These are phyloP conservation scores for Cotesia chilonis DNA, from an alignment of 1,140 invertebrate genomes.

Conservation along the genomic window DNA sequence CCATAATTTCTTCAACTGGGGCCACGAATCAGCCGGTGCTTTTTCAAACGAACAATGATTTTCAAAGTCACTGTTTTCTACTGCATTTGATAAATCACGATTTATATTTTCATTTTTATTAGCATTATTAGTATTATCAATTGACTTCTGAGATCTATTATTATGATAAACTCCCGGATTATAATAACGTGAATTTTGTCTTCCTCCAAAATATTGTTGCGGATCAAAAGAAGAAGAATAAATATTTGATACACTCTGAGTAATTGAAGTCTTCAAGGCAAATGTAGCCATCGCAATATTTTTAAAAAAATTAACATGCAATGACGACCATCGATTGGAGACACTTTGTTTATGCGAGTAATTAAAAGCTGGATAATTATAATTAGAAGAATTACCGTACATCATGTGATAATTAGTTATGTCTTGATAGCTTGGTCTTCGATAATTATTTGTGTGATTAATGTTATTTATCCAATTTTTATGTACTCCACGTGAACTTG, in stretches of 20 bases:
- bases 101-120: not conserved
- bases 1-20: slow-evolving; percentile 59
- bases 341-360: not conserved
- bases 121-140: too few species aligned
- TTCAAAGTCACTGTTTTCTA: slow-evolving; percentile 30
- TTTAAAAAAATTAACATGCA: slow-evolving; percentile 34
- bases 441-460: too few species aligned
- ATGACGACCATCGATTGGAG: slow-evolving; percentile 31
- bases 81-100: not conserved
- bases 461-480: too few species aligned
- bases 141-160: too few species aligned
- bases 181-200: not conserved
- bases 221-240: slow-evolving; percentile 33
- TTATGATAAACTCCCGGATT: not conserved
- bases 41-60: slow-evolving; percentile 51
- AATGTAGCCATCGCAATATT: slow-evolving; percentile 42
- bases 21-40: slow-evolving; percentile 51
- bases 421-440: not conserved
- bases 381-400: too few species aligned
- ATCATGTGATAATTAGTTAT: not conserved
- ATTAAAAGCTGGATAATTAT: too few species aligned
- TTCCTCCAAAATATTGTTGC: not conserved
- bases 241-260: slow-evolving; percentile 43
- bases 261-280: slow-evolving; percentile 40
- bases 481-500: too few species aligned